These are phyloP conservation scores for Neosilurus mollespiculum DNA, from an alignment of 2,797 vertebrate species.

Conservation along the genomic window DNA sequence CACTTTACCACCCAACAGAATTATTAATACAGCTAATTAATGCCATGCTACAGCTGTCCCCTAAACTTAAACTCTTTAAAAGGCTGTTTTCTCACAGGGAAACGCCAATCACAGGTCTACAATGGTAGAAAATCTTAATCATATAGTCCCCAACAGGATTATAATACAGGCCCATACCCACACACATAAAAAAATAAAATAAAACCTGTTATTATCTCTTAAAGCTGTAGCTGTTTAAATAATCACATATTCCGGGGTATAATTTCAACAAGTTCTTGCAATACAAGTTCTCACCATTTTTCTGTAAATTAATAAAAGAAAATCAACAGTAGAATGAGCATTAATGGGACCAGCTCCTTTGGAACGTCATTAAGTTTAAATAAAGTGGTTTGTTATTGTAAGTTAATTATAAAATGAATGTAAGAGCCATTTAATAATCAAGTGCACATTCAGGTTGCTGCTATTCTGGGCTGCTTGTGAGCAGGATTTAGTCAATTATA, in stretches of 20 bases:
- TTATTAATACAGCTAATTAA: neutral
- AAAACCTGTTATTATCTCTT: neutral
- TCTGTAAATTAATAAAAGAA: neutral
- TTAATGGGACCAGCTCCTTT: neutral
- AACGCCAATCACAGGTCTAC: neutral
- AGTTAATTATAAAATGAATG: neutral
- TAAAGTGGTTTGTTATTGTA: neutral
- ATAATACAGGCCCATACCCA: neutral
- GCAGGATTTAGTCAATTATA: neutral
- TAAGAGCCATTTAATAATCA: neutral
- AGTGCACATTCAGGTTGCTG: neutral
- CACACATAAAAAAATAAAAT: neutral
- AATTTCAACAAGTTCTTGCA: too few species aligned
- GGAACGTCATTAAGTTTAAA: neutral
- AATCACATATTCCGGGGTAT: too few species aligned
- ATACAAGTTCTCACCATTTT: too few species aligned
- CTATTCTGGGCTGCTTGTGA: neutral
- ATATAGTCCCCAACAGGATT: neutral
- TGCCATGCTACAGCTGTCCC: neutral
- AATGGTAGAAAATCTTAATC: neutral
- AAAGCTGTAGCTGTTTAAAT: neutral
- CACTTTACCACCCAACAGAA: too few species aligned
- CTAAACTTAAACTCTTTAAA: neutral
- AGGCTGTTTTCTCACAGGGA: neutral
- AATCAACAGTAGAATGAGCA: neutral